phyloP scores from a whole-genome alignment of 2,113 vertebrate species.

The Syngnathus floridae region DNA sequence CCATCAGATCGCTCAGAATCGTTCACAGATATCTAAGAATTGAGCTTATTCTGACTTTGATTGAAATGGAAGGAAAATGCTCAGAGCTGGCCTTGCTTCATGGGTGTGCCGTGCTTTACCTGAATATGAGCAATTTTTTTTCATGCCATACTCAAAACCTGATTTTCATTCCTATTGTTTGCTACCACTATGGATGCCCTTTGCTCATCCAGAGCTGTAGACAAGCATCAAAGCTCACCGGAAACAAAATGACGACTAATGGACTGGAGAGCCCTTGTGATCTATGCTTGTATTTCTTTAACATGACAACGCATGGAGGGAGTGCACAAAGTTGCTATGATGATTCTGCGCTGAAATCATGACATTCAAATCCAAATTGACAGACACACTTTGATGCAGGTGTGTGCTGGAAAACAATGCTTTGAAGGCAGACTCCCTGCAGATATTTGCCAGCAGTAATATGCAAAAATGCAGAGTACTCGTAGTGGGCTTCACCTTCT shows the following conservation, averaged over 20 bases:
- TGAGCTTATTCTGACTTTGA: too few species aligned
- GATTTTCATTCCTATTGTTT: conserved; percentile 32
- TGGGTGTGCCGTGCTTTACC: not conserved
- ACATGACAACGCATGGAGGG: conserved; percentile 15
- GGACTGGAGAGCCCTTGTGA: conserved; percentile 15
- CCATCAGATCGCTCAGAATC: too few species aligned
- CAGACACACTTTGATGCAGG: conserved; percentile 43
- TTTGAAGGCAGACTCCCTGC: conserved; percentile 44
- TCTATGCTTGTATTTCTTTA: conserved; percentile 24
- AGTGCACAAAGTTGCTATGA: conserved; percentile 9
- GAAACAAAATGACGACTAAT: conserved; percentile 45
- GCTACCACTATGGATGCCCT: conserved; percentile 28
- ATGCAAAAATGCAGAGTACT: conserved; percentile 18
- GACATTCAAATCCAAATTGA: conserved; percentile 31
- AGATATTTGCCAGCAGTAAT: conserved; percentile 23
- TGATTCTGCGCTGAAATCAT: conserved; percentile 10
- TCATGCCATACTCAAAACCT: conserved; percentile 48
- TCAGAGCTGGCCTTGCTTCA: too few species aligned
- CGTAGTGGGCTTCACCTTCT: conserved; percentile 16
- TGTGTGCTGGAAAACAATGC: conserved; percentile 17
- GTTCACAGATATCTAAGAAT: too few species aligned
- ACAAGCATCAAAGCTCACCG: conserved; percentile 40
- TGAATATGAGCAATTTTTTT: conserved; percentile 32
- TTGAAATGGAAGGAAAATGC: too few species aligned
- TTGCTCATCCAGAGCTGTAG: conserved; percentile 17